phyloP scores from a whole-genome alignment of 1,140 invertebrate species.

The Eulimnadia texana region DNA sequence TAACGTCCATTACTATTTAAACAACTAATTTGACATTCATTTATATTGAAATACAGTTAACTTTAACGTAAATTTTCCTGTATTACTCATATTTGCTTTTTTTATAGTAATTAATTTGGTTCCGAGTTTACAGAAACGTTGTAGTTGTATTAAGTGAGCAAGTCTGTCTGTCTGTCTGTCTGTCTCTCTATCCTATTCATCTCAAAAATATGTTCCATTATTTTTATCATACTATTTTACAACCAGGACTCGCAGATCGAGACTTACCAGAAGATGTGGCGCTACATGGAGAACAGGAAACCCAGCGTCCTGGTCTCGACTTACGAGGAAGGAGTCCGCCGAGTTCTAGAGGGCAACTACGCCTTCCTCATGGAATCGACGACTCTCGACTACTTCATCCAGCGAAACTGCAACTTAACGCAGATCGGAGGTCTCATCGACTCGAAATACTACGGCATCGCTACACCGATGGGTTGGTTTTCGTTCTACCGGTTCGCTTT shows the following conservation, averaged over 20 bases:
- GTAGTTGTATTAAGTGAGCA: too few species aligned
- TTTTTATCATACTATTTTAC: background rate
- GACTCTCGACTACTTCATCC: constrained; percentile 75
- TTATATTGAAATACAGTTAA: too few species aligned
- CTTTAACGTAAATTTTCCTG: too few species aligned
- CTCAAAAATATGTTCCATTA: constrained; percentile 19
- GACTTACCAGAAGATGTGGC: constrained; percentile 77
- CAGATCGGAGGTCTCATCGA: constrained; percentile 83
- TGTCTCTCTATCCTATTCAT: background rate
- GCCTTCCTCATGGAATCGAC: constrained; percentile 92
- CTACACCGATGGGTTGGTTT: constrained; percentile 55
- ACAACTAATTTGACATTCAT: too few species aligned
- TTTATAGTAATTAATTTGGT: too few species aligned
- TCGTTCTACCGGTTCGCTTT: background rate
- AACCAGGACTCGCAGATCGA: constrained; percentile 60
- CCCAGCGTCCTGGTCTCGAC: constrained; percentile 53
- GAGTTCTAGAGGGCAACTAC: constrained; percentile 63
- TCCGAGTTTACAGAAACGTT: too few species aligned
- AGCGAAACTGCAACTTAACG: constrained; percentile 82
- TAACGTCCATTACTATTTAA: too few species aligned
- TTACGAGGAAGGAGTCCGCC: constrained; percentile 61
- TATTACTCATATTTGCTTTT: too few species aligned
- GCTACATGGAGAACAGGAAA: constrained; percentile 59
- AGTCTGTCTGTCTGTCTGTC: too few species aligned
- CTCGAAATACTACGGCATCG: constrained; percentile 81